A percentile compares a stretch with the other conserved stretches of the same genome.
These are phyloP conservation scores for Morus bassanus DNA, from an alignment of 2,797 vertebrate species.

Conservation along the genomic window DNA sequence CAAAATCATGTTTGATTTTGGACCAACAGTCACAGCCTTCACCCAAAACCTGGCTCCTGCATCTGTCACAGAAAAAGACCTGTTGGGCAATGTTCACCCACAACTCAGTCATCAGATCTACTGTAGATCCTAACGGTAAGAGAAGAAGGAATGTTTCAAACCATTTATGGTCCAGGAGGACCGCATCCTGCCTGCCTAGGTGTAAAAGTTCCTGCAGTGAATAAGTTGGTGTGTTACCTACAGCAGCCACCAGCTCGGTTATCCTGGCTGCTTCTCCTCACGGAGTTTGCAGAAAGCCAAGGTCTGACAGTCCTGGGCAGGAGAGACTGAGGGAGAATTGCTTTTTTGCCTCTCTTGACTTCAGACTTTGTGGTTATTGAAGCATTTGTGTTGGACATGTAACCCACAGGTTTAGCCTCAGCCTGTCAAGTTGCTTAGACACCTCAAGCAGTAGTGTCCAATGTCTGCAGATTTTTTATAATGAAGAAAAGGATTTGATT, in stretches of 20 bases:
- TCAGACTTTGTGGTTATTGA: not conserved
- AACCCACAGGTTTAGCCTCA: not conserved
- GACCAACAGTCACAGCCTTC: not conserved
- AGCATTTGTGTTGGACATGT: accelerated
- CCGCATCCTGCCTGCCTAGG: not conserved
- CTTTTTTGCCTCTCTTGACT: not conserved
- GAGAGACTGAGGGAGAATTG: not conserved
- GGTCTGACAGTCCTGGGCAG: not conserved
- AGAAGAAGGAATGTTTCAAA: not conserved
- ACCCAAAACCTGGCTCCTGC: not conserved
- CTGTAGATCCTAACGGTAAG: not conserved
- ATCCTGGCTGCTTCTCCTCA: not conserved
- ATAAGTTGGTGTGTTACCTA: not conserved
- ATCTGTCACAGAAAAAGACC: not conserved
- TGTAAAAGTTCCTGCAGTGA: not conserved
- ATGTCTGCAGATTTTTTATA: not conserved
- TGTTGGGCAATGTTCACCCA: not conserved
- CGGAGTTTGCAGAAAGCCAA: not conserved
- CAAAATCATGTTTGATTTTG: not conserved
- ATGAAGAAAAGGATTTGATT: not conserved
- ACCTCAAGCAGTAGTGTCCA: not conserved
- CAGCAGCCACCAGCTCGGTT: not conserved
- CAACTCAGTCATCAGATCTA: not conserved
- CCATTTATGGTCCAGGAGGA: not conserved
- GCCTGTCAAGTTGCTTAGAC: not conserved